Evolutionary conservation across 92 coral and sea anemone species (phyloP), one percentile per base, ranked within the genome.

Genomic region (Actinernus sp.): DNA sequence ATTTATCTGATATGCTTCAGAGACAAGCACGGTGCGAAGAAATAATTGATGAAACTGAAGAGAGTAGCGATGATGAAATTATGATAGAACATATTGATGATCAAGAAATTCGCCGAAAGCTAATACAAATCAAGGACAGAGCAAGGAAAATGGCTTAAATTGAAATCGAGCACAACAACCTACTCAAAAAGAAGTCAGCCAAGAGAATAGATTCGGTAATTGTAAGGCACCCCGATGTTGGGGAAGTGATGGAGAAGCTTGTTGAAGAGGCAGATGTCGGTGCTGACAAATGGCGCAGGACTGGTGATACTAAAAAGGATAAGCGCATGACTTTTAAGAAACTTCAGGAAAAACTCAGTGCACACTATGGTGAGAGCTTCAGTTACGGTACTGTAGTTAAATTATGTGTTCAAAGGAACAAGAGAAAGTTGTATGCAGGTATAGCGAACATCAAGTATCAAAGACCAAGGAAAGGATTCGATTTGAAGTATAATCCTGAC

Each of bases 261-360:
- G 79, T 79, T 9, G 25, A 27, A 43, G 79, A 70, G 20, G 79
- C 79, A 71, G 79, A 70, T 50, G 52, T 79, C 21, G 86, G 79
- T 0, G 73, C 79, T 4, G 74, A 79, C 47, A 79, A 79, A 16
- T 71, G 86, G 86, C 79, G 79, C 33, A 20, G 79, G 50, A 79
- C 72, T 28, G 86, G 79, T 0, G 79, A 60, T 46, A 70, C 79
- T 14, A 70, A 79, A 33, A 79, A 61, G 39, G 79, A 79, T 23
- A 70, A 69, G 43, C 31, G 45, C n/a, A 44, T 84, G 26, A 74
- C 82, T 19, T 79, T 79, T 31, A 79, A 69, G 60, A 60, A 11
- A 7, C 51, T 76, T 11, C 14, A 26, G 1, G 63, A 40, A 47
- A 37, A 78, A 34, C 58, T 78, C 10, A 33, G 71, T 36, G 14